Evolutionary conservation across 1,140 invertebrate species (phyloP).

Genomic region (Gryon sp.): DNA sequence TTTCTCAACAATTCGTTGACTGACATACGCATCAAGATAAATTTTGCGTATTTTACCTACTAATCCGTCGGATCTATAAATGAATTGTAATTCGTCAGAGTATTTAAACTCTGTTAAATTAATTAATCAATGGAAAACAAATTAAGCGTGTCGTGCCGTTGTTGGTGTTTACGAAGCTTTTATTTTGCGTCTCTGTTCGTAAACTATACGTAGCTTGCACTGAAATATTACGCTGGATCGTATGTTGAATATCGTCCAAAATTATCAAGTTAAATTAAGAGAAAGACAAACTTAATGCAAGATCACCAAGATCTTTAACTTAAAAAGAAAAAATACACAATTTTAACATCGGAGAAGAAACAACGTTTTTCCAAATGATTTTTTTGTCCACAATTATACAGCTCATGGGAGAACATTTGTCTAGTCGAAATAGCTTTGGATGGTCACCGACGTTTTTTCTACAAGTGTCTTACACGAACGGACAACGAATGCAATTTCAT

Average conservation of each 20-base stretch:
- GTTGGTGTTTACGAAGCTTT: constrained; percentile 35
- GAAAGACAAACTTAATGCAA: neutral
- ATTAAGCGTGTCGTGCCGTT: constrained; percentile 32
- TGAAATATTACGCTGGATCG: constrained; percentile 7
- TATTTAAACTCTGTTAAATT: constrained; percentile 9
- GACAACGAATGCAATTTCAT: constrained; percentile 68
- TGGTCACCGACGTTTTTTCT: constrained; percentile 42
- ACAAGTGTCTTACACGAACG: constrained; percentile 68
- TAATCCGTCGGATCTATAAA: constrained; percentile 1
- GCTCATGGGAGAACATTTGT: constrained; percentile 43
- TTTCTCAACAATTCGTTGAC: constrained; percentile 23
- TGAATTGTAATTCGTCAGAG: neutral
- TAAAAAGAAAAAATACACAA: too few relatives aligned
- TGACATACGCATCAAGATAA: constrained; percentile 4
- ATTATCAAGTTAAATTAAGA: constrained; percentile 3
- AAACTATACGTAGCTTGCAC: constrained; percentile 22
- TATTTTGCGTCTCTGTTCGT: constrained; percentile 25
- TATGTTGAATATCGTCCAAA: constrained; percentile 12
- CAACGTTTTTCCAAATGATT: constrained; percentile 6
- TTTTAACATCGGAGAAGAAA: too few relatives aligned
- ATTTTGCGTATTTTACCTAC: neutral
- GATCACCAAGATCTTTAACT: neutral
- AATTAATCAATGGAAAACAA: constrained; percentile 19
- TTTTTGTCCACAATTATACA: constrained; percentile 24
- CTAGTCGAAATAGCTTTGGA: constrained; percentile 58